Evolutionary conservation across 2,113 vertebrate genomes (phyloP), one percentile per base, ranked within the genome.

Genomic region (Pycnonotus jocosus): DNA sequence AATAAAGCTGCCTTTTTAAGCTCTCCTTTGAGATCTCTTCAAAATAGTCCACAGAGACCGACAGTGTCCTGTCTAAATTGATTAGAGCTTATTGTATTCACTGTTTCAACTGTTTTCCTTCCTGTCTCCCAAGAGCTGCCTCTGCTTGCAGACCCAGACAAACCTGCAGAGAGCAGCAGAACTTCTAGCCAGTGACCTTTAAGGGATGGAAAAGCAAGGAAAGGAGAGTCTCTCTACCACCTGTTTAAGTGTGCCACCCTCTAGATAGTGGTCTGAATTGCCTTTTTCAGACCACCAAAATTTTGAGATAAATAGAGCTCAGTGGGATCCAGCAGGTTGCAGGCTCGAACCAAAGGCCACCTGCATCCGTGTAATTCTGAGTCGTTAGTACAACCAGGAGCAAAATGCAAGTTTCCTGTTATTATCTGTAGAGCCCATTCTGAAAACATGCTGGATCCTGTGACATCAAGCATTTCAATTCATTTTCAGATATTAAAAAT

Each of bases 1-100:
- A 70, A 93, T 90, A 94, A 95, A 94, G 80, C 80, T 96, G 88
- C 92, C 94, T 96, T 94, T 94, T 96, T 90, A 95, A 92, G 80
- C 80, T 97, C 56, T 94, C 76, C 92, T 92, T 90, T 73, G 92
- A 94, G 91, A 93, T 81, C 19, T 70, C 80, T 92, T 58, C 84
- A 66, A 83, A 90, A 70, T 20, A 88, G 54, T 88, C 94, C 72
- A 53, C 1, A 57, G 88, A 92, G 86, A 91, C 91, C 57, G 70
- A 62, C 72, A 84, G 40, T 19, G 48, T 94, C 83, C 61, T 74
- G 60, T 35, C 62, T 64, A 86, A 86, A 93, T 48, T 79, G 64
- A 76, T 79, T 54, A 42, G 54, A 88, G 48, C 7, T 86, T 58
- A 47, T 30, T 88, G 65, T 81, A 17, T 48, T 95, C 83, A 8